phyloP scores from a whole-genome alignment of 2,797 vertebrate species.

The Danio jaintianensis region DNA sequence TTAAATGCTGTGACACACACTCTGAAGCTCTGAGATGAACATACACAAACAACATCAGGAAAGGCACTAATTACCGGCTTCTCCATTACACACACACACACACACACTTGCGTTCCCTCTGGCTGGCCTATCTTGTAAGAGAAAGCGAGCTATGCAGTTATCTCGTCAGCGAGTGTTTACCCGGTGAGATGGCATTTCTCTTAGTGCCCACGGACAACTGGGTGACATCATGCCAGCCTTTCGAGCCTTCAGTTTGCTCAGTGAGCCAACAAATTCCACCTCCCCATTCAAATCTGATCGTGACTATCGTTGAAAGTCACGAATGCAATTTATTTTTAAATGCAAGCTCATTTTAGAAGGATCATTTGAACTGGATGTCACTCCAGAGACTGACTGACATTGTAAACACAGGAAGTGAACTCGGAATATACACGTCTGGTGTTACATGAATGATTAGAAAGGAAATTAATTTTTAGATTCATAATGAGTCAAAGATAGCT shows the following conservation, averaged over 20 bases:
- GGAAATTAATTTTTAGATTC: background rate
- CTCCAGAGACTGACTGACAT: background rate
- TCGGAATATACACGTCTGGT: background rate
- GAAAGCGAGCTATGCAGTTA: constrained; percentile 44
- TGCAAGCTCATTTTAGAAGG: background rate
- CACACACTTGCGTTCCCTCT: constrained; percentile 19
- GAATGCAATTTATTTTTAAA: constrained; percentile 23
- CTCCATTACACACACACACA: background rate
- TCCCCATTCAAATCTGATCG: background rate
- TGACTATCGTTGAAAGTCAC: background rate
- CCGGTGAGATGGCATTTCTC: constrained; percentile 52
- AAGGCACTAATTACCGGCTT: constrained; percentile 38
- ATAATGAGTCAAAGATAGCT: background rate
- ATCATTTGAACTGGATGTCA: constrained; percentile 12
- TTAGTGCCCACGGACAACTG: constrained; percentile 36
- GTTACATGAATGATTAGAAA: background rate
- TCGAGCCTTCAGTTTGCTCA: constrained; percentile 23
- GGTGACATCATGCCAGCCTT: constrained; percentile 39
- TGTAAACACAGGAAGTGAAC: background rate
- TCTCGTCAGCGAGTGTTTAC: constrained; percentile 55
- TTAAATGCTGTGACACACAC: constrained; percentile 56
- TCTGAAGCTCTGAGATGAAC: constrained; percentile 38
- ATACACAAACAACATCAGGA: constrained; percentile 53
- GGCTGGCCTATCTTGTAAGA: constrained; percentile 38
- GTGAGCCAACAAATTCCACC: constrained; percentile 26